Base-by-base conservation (phyloP, 2,888 invertebrate genomes). In the Sphinx pinastri region DNA sequence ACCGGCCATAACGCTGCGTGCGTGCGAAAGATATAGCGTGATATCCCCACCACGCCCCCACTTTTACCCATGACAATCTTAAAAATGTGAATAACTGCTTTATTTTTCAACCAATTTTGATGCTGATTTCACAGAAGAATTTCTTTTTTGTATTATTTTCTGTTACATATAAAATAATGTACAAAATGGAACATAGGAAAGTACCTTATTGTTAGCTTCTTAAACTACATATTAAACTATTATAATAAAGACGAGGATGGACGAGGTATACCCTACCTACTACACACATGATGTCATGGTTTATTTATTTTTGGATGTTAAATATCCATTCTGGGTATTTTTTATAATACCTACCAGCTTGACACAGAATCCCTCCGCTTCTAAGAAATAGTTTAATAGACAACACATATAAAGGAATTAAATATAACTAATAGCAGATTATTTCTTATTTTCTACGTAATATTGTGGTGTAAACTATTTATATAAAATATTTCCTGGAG, bases 401-500 rank as follows among this genome's bases (percentile, higher is more conserved):
- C 75, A 78, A 38, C 8, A 38, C 38, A 38, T 38, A 38, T 25
- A 25, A 25, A 25, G 25, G 25, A 25, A 38, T 3, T 38, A 8
- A 71, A 76, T 76, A 76, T 77, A 76, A 70, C 69, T 76, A 77
- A 80, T 78, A 72, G 77, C 58, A 74, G 69, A 74, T 74, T 71
- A 76, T 73, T 74, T 72, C 72, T 70, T 71, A 59, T 75, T 74
- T 76, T 70, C 73, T 72, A 73, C 70, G 73, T 75, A 77, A 81
- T 78, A 81, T 81, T 78, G 38, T 38, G 78, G 77, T 82, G 49
- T 63, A 49, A 19, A 63, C 63, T 63, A 63, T 47, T 79, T 79
- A 77, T 77, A 79, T 77, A 75, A 80, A 82, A 79, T 75, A 82
- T 84, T 86, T 87, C 85, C 84, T 86, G 84, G 79, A 79, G 77